phyloP scores from a whole-genome alignment of 2,888 invertebrate genomes.

The Nymphalis polychloros region DNA sequence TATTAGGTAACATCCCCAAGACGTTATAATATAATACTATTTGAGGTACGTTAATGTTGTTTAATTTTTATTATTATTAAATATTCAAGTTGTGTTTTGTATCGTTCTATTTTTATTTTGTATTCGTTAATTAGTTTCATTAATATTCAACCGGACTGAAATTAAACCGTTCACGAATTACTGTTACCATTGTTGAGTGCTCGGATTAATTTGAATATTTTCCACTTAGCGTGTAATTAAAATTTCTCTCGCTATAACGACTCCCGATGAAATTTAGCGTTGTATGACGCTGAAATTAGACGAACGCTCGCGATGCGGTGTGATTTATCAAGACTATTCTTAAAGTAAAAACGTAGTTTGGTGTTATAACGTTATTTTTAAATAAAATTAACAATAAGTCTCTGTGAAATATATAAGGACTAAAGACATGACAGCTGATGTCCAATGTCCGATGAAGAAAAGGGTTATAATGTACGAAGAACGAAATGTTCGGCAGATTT shows the following conservation, averaged over 20 bases:
- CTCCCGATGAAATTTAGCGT: constrained; percentile 43
- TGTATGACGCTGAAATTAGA: constrained; percentile 38
- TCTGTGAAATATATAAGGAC: too few species aligned
- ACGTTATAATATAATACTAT: too few species aligned
- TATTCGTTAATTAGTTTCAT: constrained; percentile 27
- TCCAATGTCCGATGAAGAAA: too few species aligned
- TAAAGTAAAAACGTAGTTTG: constrained; percentile 11
- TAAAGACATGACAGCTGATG: too few species aligned
- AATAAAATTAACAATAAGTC: background rate
- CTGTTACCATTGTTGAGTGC: constrained; percentile 31
- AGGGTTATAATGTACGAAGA: too few species aligned
- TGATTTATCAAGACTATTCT: constrained; percentile 32
- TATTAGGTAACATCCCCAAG: too few species aligned
- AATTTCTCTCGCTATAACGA: constrained; percentile 46
- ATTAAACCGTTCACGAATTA: constrained; percentile 18
- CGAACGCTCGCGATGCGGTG: constrained; percentile 33
- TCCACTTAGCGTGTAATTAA: constrained; percentile 55
- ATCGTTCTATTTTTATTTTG: constrained; percentile 13
- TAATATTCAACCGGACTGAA: constrained; percentile 24
- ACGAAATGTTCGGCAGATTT: too few species aligned
- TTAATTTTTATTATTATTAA: too few species aligned
- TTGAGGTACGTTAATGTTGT: too few species aligned
- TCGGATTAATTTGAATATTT: constrained; percentile 56
- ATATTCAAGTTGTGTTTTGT: too few species aligned
- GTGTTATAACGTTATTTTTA: background rate